Base-by-base conservation (phyloP, 2,888 invertebrate species). In the Stramonita haemastoma region DNA sequence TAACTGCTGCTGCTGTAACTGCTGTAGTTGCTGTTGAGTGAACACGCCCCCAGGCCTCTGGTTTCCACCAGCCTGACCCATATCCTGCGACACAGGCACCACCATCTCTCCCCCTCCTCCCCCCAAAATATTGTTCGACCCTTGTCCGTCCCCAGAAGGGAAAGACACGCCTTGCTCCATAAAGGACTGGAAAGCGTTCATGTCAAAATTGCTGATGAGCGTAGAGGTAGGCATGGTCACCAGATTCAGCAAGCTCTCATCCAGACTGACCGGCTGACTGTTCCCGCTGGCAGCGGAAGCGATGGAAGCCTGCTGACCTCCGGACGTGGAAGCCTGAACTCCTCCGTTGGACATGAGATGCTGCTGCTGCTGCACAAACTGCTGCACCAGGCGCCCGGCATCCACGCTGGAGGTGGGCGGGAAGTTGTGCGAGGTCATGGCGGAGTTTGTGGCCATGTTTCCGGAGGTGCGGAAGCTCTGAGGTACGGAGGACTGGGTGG, bases 381-480 rank as follows among this genome's bases (percentile, higher is more conserved):
- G 92, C 90, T 86, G 91, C 91, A 87, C 89, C 5, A 91, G 81
- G 26, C 89, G 36, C 4, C 79, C 90, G 29, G 89, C 86, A 81
- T 90, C 91, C n/a, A 88, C 57, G 46, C 29, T 46, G 22, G 81
- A 83, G 34, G 89, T 86, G 19, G 90, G 22, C 57, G 88, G 87
- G 57, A 87, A 89, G 26, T 89, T 86, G 36, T 92, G 90, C 73
- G 89, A 92, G 66, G 91, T 92, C 91, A 93, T 91, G 34, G 90
- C 91, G 0, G 92, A 91, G 81, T 17, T 36, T 86, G 91, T 93
- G 87, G 92, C 93, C 0, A n/a, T n/a, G n/a, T n/a, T n/a, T n/a
- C n/a, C n/a, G n/a, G 90, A 86, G 8, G 92, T 91, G 29, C 91
- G 87, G 70, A 90, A 90, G 70, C 88, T 91, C 81, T 83, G 81